phyloP scores from a whole-genome alignment of 1,140 invertebrate genomes.

The Drosophila grimshawi region DNA sequence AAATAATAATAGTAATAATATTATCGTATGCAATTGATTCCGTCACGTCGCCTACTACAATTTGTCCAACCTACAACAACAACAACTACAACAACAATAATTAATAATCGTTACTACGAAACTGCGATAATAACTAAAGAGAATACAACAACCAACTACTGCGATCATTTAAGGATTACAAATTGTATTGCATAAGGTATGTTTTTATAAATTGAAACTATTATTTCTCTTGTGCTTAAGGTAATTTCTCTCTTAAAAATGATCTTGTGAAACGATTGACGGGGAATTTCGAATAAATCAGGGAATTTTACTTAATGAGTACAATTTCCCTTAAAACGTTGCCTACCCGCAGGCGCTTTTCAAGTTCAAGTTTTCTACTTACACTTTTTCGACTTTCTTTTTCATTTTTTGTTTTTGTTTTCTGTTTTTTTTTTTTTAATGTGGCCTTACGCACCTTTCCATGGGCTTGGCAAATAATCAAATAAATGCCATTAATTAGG shows the following conservation, averaged over 20 bases:
- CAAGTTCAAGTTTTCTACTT: slow-evolving; percentile 30
- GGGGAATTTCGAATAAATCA: neutral
- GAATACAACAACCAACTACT: slow-evolving; percentile 8
- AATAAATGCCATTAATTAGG: slow-evolving; percentile 79
- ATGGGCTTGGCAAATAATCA: slow-evolving; percentile 58
- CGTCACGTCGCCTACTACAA: slow-evolving; percentile 82
- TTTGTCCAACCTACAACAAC: slow-evolving; percentile 66
- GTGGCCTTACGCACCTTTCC: slow-evolving; percentile 46
- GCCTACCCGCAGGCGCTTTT: slow-evolving; percentile 46
- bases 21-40: slow-evolving; percentile 74
- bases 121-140: slow-evolving; percentile 30
- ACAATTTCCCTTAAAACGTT: slow-evolving; percentile 17
- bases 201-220: slow-evolving; percentile 1
- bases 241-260: neutral
- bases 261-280: too few relatives aligned
- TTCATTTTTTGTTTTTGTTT: too few relatives aligned
- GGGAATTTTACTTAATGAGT: neutral
- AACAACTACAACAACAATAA: slow-evolving; percentile 22
- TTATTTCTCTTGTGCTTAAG: neutral
- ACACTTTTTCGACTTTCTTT: slow-evolving; percentile 21
- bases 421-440: slow-evolving; percentile 51
- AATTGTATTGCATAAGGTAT: slow-evolving; percentile 41
- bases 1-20: slow-evolving; percentile 28
- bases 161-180: slow-evolving; percentile 33
- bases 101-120: slow-evolving; percentile 30